Evolutionary conservation across 2,888 invertebrate genomes (phyloP), one percentile per base, ranked within the genome.

Genomic region (Chrysomela aeneicollis): DNA sequence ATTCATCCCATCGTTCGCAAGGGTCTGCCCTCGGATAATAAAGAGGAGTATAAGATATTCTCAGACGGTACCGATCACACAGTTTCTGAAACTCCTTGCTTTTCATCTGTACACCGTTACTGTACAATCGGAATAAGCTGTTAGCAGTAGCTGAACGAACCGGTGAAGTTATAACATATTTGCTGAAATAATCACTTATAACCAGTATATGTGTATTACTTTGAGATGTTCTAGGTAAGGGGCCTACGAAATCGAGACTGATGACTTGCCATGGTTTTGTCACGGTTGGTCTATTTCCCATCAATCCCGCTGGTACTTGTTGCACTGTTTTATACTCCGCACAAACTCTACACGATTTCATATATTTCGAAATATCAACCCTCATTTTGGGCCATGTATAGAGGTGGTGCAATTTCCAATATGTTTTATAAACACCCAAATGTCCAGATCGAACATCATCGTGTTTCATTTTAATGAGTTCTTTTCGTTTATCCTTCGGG

Each of bases 301-400:
- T 63, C 1, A 57, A 26, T 15, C 67, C 65, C 2, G 63, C 54
- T 2, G 59, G 17, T 8, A 46, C 19, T 46, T 57, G 47, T 51
- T 61, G 61, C 9, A 59, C 63, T 9, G 65, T 54, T 63, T 65
- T 65, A 9, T 59, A 55, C 42, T 59, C 19, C 1, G 59, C 63
- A 57, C 69, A 69, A 35, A 51, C 32, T 5, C 52, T 22, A 53
- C 69, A 69, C 1, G 21, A 12, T 30, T 32, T 54, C 1, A 71
- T 60, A 32, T 65, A 69, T 37, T 26, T 21, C 5, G 52, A 17
- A 10, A 70, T 26, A 55, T 65, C 65, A 4, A 51, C 18, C 8
- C 42, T 55, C 63, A 65, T 61, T 22, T 62, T 61, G 15, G 65
- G 68, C 65, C 68, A 68, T 26, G 55, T 61, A 37, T 59, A 65